Conservation (phyloP, 2,113 vertebrate species). For the Ondatra zibethicus region DNA sequence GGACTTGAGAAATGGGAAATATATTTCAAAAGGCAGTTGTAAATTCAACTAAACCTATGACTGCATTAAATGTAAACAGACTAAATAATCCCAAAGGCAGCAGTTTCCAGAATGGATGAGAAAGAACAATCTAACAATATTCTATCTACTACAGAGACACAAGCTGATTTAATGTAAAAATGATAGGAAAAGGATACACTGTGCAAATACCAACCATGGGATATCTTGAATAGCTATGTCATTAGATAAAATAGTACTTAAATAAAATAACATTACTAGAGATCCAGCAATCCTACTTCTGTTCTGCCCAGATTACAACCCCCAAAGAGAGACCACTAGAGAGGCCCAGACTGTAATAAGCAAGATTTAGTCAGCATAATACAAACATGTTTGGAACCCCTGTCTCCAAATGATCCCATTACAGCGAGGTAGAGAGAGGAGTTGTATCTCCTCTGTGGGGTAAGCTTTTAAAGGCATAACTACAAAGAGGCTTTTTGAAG, state of each 20-base stretch:
- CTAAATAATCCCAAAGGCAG: slow-evolving; percentile 20
- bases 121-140: background rate
- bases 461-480: no score
- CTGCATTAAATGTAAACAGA: slow-evolving; percentile 19
- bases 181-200: background rate
- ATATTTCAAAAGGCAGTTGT: slow-evolving; percentile 22
- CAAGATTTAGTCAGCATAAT: no score
- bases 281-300: background rate
- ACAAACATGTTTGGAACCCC: no score
- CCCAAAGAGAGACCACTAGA: no score
- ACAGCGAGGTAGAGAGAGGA: no score
- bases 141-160: background rate
- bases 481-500: no score
- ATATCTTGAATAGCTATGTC: background rate
- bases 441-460: no score
- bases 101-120: background rate
- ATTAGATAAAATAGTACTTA: background rate
- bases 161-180: background rate
- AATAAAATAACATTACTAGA: background rate
- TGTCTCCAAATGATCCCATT: no score
- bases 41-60: background rate
- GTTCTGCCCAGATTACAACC: no score
- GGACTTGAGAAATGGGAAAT: background rate
- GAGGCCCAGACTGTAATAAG: no score
- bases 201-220: background rate